These are phyloP conservation scores for Gymnothorax javanicus DNA, from an alignment of 2,797 vertebrate species.

Conservation along the genomic window DNA sequence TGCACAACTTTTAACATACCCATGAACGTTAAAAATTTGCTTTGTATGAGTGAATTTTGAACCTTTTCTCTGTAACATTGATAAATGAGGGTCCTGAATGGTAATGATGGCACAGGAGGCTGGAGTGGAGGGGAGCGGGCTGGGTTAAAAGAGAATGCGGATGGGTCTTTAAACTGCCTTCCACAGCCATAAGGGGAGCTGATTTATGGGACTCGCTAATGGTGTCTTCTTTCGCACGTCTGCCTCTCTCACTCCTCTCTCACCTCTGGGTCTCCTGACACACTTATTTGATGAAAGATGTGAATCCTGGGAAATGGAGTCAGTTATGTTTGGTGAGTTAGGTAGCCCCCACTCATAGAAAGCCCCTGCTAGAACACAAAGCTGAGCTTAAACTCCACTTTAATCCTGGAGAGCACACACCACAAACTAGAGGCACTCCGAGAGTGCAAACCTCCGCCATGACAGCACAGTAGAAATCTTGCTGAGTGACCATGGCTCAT, in stretches of 20 bases:
- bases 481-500: no score
- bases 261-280: constrained; percentile 92
- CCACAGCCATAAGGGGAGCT: constrained; percentile 85
- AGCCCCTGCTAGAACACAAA: constrained; percentile 55
- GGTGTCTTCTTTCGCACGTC: constrained; percentile 94
- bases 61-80: no score
- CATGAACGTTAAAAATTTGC: no score
- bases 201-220: constrained; percentile 97
- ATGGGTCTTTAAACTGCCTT: constrained; percentile 90
- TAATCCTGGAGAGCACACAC: constrained; percentile 83
- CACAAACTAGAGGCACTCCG: no score
- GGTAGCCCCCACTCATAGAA: constrained; percentile 60
- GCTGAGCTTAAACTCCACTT: constrained; percentile 51
- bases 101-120: constrained; percentile 67
- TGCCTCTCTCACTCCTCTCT: constrained; percentile 84
- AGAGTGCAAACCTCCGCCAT: no score
- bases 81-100: constrained; percentile 41
- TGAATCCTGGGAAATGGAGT: constrained; percentile 97
- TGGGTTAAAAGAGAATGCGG: constrained; percentile 94
- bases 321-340: constrained; percentile 85
- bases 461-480: no score
- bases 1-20: no score
- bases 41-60: no score
- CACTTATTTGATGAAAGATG: constrained; percentile 82
- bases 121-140: constrained; percentile 84